Evolutionary conservation across 2,888 invertebrate species (phyloP).

Genomic region (Tetheella fluctuosa): DNA sequence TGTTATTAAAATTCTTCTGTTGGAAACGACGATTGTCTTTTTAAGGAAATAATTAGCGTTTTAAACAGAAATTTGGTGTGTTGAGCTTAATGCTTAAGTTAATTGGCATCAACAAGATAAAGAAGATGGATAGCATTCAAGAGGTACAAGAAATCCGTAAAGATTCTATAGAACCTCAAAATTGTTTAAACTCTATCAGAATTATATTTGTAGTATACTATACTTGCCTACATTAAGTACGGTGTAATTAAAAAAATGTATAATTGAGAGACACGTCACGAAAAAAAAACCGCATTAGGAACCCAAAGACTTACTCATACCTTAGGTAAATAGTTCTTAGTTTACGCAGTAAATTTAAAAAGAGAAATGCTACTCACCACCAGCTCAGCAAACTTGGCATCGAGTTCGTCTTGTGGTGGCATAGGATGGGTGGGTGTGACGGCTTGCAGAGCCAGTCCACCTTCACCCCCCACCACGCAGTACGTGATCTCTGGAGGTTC

Average conservation of each 20-base stretch:
- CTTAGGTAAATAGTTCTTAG: too few relatives aligned
- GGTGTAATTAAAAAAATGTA: too few relatives aligned
- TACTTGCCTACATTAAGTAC: too few relatives aligned
- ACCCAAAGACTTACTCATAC: not conserved
- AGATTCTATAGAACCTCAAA: not conserved
- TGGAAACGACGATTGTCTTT: not conserved
- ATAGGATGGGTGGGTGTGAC: constrained; percentile 96
- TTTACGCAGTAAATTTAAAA: too few relatives aligned
- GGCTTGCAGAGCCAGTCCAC: constrained; percentile 92
- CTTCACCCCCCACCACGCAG: constrained; percentile 96
- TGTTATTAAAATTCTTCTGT: constrained; percentile 47
- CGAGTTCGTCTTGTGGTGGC: constrained; percentile 96
- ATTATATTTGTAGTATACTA: too few relatives aligned
- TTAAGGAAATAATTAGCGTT: not conserved
- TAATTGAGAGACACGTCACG: too few relatives aligned
- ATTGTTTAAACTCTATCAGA: not conserved
- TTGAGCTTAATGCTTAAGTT: not conserved
- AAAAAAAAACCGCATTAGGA: too few relatives aligned
- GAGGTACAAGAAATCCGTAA: not conserved
- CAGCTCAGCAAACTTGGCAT: constrained; percentile 96
- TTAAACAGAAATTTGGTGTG: not conserved
- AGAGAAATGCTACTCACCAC: constrained; percentile 86
- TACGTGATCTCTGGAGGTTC: constrained; percentile 98
- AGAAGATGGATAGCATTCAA: not conserved
- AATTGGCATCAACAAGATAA: not conserved